Percentiles rank a stretch among this genome's conserved stretches.
phyloP scores from a whole-genome alignment of 2,888 invertebrate species.

The Ischnus inquisitorius region DNA sequence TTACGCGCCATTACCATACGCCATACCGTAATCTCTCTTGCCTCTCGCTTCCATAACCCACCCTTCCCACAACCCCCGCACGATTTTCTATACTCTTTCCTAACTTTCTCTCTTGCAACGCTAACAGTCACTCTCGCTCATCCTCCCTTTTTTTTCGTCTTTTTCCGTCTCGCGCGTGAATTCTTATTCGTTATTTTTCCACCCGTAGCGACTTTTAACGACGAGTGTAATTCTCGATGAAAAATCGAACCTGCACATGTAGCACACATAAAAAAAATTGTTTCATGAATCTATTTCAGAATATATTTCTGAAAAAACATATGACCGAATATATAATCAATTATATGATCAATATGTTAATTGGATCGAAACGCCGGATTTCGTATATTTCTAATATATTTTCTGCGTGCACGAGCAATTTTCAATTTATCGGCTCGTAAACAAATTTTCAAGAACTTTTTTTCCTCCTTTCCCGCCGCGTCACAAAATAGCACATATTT shows the following conservation, averaged over 20 bases:
- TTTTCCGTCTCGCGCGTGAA: neutral
- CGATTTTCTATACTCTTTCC: conserved; percentile 37
- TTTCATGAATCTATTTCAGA: too few relatives aligned
- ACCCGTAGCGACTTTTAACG: neutral
- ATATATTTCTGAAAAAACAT: too few relatives aligned
- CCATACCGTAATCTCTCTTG: conserved; percentile 50
- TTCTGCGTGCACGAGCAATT: too few relatives aligned
- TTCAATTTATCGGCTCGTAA: too few relatives aligned
- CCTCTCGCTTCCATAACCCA: conserved; percentile 39
- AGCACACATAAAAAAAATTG: too few relatives aligned
- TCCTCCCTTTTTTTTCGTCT: conserved; percentile 23
- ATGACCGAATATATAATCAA: too few relatives aligned
- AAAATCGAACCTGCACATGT: neutral
- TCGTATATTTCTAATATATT: too few relatives aligned
- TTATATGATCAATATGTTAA: too few relatives aligned
- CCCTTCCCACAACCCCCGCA: conserved; percentile 28
- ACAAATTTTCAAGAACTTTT: too few relatives aligned
- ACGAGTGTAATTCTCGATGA: neutral
- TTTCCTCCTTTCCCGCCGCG: too few relatives aligned
- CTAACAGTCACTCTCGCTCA: conserved; percentile 27
- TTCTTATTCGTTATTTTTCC: neutral
- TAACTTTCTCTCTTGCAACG: conserved; percentile 32
- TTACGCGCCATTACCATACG: conserved; percentile 80
- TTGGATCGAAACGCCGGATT: too few relatives aligned
- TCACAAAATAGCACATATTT: too few relatives aligned